Base-by-base conservation (phyloP, 2,113 vertebrate genomes). In the Hyperoodon ampullatus region DNA sequence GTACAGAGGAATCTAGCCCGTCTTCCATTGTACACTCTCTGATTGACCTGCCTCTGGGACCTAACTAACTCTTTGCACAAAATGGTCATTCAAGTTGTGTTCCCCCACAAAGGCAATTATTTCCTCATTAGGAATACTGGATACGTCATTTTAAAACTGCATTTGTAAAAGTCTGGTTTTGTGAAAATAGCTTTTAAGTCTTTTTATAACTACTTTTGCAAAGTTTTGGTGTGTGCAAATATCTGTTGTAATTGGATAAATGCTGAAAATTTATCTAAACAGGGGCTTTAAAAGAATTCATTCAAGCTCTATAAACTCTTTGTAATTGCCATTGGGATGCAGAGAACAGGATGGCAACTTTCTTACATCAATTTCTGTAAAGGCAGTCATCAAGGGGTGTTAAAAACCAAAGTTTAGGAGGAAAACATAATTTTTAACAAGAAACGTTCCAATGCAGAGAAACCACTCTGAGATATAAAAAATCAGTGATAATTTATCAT, bases 401-500 rank as follows among this genome's bases (percentile, higher is more conserved):
- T 82, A 75, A 90, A 89, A 93, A 90, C 12, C 18, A 94, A 88
- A 75, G 94, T 0, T 2, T 72, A 88, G 63, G 78, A 70, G 23
- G 65, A 85, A 87, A 93, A 47, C 21, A 93, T 70, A 24, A 50
- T 87, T 90, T 94, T 92, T 84, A 70, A 93, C 9, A 81, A 58
- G 74, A 92, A 92, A 71, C 42, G 75, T 71, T 95, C 53, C n/a
- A 63, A 3, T 28, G 65, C 39, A 90, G 33, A 87, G 47, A 58
- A 82, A 91, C 61, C 4, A 66, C 75, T 66, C 77, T 71, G 90
- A 92, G 74, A 71, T 21, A 75, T 75, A 94, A 80, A 78, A 86
- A 91, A 50, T 75, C 81, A 85, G 53, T 81, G 87, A 58, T 90
- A 84, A 95, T 90, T 95, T 92, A 93, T 96, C 94, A 93, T 68